Evolutionary conservation across 1,140 invertebrate genomes (phyloP).

Genomic region (Leguminivora glycinivorella): DNA sequence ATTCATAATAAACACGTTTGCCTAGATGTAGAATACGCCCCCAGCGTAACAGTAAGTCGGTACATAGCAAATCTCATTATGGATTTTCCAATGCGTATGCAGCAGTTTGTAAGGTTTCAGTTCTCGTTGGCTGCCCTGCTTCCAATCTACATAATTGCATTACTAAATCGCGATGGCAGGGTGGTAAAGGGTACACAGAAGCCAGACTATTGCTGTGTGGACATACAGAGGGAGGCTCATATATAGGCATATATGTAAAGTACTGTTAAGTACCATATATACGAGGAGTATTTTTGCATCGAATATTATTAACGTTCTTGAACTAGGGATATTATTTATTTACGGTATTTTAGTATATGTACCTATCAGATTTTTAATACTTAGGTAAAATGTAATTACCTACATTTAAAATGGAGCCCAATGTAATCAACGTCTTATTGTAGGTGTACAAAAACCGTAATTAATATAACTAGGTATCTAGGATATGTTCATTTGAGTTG

Average conservation of each 20-base stretch:
- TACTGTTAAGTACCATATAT: too few species aligned
- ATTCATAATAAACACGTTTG: not conserved
- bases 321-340: too few species aligned
- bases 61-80: constrained; percentile 58
- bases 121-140: constrained; percentile 39
- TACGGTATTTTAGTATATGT: too few species aligned
- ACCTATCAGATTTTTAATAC: too few species aligned
- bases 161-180: constrained; percentile 61
- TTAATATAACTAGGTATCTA: too few species aligned
- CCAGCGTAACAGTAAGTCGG: not conserved
- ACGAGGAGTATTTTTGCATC: too few species aligned
- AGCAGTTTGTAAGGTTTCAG: constrained; percentile 57
- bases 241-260: not conserved
- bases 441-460: too few species aligned
- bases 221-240: constrained; percentile 30
- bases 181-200: constrained; percentile 56
- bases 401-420: too few species aligned
- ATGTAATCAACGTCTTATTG: too few species aligned
- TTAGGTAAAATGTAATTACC: too few species aligned
- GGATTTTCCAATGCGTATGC: constrained; percentile 53
- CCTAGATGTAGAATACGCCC: not conserved
- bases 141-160: constrained; percentile 51
- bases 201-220: constrained; percentile 46
- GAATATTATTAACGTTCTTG: too few species aligned
- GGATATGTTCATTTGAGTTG: too few species aligned